These are phyloP conservation scores for Propithecus perrieri DNA, from an alignment of 2,797 vertebrate genomes.

Conservation along the genomic window DNA sequence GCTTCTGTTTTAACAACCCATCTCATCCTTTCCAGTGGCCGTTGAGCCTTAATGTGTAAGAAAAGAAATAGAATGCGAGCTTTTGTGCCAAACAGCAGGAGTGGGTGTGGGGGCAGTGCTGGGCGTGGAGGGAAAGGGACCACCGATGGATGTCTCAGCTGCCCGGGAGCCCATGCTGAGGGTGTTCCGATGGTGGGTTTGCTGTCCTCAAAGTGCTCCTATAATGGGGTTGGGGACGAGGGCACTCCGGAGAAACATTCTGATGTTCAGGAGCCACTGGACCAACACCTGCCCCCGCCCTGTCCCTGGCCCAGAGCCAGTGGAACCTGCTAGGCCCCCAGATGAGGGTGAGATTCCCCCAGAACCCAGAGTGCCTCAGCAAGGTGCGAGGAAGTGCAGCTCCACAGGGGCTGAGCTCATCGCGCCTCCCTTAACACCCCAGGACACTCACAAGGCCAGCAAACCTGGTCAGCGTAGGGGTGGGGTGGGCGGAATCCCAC, in stretches of 20 bases:
- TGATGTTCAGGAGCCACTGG: background rate
- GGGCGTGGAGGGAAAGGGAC: background rate
- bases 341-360: background rate
- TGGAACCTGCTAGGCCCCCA: background rate
- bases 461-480: no score
- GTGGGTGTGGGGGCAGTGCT: background rate
- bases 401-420: background rate
- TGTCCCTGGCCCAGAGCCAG: background rate
- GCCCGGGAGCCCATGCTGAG: background rate
- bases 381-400: background rate
- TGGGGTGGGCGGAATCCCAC: background rate
- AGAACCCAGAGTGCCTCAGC: background rate
- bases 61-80: background rate
- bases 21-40: background rate
- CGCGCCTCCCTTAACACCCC: background rate
- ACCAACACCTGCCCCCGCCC: background rate
- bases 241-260: background rate
- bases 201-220: background rate
- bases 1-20: background rate
- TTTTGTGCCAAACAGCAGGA: background rate
- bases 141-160: background rate
- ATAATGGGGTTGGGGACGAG: rapidly evolving
- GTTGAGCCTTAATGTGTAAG: background rate
- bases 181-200: background rate
- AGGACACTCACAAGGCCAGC: background rate